A percentile compares a stretch with the other conserved stretches of the same genome.
Conservation (phyloP, 2,888 invertebrate genomes). For the Cyclophora punctaria region DNA sequence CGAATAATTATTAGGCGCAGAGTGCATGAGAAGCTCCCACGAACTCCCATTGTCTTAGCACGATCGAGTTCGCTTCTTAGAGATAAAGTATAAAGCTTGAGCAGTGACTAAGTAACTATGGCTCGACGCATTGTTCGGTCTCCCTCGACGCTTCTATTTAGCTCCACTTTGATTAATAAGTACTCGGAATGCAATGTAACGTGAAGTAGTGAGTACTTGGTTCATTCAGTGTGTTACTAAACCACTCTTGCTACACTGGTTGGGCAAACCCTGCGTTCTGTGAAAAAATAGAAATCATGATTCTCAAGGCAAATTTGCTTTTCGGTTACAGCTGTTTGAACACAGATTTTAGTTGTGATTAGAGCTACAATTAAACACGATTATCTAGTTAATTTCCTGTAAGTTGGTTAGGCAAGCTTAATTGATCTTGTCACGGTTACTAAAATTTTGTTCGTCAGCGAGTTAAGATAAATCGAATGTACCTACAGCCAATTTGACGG, state of each 20-base stretch:
- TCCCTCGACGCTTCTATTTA: conserved; percentile 29
- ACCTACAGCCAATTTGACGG: too few species aligned
- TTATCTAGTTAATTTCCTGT: conserved; percentile 53
- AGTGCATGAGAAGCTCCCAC: conserved; percentile 65
- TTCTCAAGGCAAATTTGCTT: conserved; percentile 57
- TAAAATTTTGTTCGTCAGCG: background rate
- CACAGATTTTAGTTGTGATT: conserved; percentile 47
- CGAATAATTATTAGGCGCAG: conserved; percentile 42
- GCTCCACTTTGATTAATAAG: conserved; percentile 32
- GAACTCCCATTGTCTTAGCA: conserved; percentile 32
- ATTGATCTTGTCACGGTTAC: conserved; percentile 21
- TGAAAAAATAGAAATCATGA: conserved; percentile 52
- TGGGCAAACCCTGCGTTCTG: conserved; percentile 48
- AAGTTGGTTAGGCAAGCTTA: conserved; percentile 25
- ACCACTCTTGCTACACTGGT: conserved; percentile 35
- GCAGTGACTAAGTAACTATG: conserved; percentile 30
- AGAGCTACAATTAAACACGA: conserved; percentile 44
- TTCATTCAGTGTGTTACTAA: conserved; percentile 20
- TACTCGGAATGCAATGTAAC: conserved; percentile 33
- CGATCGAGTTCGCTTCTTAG: conserved; percentile 52
- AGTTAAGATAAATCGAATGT: too few species aligned
- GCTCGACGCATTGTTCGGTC: conserved; percentile 35
- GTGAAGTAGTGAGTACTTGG: conserved; percentile 22
- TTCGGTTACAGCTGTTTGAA: conserved; percentile 45
- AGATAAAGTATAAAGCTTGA: conserved; percentile 41